Evolutionary conservation across 2,113 vertebrate species (phyloP), one percentile per base, ranked within the genome.

Genomic region (Eubucco bourcierii): DNA sequence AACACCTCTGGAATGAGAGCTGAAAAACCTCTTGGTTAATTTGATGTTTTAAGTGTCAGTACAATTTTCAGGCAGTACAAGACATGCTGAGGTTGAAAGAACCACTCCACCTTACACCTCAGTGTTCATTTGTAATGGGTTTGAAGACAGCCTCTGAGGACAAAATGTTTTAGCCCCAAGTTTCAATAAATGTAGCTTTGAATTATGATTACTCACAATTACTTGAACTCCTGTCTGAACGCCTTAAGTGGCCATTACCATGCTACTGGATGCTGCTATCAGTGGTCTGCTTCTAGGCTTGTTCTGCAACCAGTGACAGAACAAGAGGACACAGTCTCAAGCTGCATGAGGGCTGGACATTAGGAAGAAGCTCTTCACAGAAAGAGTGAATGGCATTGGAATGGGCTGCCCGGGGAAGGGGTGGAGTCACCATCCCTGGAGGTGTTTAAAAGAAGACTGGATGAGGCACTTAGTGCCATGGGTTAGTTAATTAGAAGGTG

Each of bases 1-100:
- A 87, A 4, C 56, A 81, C 17, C 58, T 85, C 87, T 90, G 72
- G 92, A 94, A 87, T 80, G 75, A 83, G 47, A 82, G 28, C 72
- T 68, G 65, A 90, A 91, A 90, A 80, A 78, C 4, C 37, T 90
- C 58, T 60, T 59, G 20, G 37, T n/a, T 92, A 90, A 92, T 72
- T 44, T 90, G 68, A 67, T 65, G 44, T 56, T 94, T 89, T n/a
- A 88, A 78, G 59, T 17, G 34, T 29, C 64, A 81, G 58, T 58
- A 81, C 34, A 60, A 89, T 76, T 77, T 82, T 72, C 75, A 93
- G 56, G 66, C 87, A 90, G 72, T 33, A 60, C 28, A 80, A 47
- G n/a, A 88, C 83, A 34, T 84, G 85, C 15, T 7, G 34, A 90
- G 80, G 67, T 56, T 34, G 0, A 86, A 94, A 76, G 66, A 87